Conservation (phyloP, 2,113 vertebrate genomes). For the Nanorana parkeri region DNA sequence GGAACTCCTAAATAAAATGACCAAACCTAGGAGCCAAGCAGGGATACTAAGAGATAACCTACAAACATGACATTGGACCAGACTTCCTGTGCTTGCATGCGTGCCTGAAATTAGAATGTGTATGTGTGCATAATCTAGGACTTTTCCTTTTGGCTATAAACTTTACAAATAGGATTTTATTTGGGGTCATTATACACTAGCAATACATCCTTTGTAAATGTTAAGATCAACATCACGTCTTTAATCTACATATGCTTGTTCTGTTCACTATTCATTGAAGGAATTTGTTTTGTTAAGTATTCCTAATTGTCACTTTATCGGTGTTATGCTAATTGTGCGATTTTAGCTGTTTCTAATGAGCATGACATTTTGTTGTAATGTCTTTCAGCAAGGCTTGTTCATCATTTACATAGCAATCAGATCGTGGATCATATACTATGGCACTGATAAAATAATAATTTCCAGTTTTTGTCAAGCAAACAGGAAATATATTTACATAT, state of each 20-base stretch:
- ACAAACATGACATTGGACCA: no score
- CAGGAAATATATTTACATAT: neutral
- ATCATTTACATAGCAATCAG: neutral
- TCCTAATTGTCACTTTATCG: neutral
- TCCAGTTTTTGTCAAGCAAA: neutral
- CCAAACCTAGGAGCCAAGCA: no score
- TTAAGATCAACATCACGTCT: neutral
- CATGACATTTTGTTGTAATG: neutral
- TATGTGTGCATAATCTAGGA: no score
- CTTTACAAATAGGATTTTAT: no score
- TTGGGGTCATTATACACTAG: no score
- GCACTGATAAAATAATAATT: neutral
- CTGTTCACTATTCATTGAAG: neutral
- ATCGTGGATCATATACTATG: neutral
- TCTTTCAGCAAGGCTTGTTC: neutral
- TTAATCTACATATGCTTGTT: neutral
- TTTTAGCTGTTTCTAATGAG: conserved; percentile 2
- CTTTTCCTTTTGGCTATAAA: no score
- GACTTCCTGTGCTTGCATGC: no score
- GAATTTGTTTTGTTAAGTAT: neutral
- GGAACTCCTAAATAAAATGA: no score
- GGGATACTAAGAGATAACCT: no score
- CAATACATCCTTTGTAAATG: no score
- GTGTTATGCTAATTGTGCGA: neutral
- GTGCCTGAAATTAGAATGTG: no score